These are phyloP conservation scores for Myopa testacea DNA, from an alignment of 2,888 invertebrate species.

Conservation along the genomic window DNA sequence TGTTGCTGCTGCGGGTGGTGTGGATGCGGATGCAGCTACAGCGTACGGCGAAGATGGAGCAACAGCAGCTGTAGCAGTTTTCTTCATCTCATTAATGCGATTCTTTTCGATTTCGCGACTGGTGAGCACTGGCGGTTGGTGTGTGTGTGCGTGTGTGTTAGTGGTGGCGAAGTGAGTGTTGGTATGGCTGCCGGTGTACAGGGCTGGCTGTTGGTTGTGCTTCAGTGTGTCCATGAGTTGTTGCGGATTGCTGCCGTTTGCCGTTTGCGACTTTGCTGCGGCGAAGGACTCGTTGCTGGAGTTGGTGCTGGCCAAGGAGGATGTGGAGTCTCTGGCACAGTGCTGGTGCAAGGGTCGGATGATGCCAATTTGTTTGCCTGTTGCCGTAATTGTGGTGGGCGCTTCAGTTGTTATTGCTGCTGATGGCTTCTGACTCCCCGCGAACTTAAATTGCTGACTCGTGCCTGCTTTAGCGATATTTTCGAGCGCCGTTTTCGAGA, in stretches of 20 bases:
- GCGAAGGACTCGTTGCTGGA: conserved; percentile 39
- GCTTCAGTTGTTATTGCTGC: conserved; percentile 40
- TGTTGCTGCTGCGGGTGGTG: conserved; percentile 38
- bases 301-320: conserved; percentile 32
- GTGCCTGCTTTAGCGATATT: conserved; percentile 78
- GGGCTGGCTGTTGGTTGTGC: conserved; percentile 17
- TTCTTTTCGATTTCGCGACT: conserved; percentile 77
- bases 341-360: conserved; percentile 69
- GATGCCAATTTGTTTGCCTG: conserved; percentile 71
- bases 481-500: conserved; percentile 74
- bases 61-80: conserved; percentile 56
- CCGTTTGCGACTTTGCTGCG: conserved; percentile 38
- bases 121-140: conserved; percentile 66
- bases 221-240: conserved; percentile 49
- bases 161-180: conserved; percentile 14
- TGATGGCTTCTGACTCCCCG: conserved; percentile 40
- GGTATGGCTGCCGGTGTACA: conserved; percentile 19
- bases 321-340: not conserved
- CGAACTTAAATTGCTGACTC: conserved; percentile 71
- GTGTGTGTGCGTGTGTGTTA: conserved; percentile 20
- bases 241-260: conserved; percentile 40
- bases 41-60: conserved; percentile 49
- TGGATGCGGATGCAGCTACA: conserved; percentile 44
- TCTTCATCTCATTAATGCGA: conserved; percentile 76
- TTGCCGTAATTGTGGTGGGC: conserved; percentile 25